Base-by-base conservation (phyloP, 2,888 invertebrate species). In the Synanthedon formicaeformis region DNA sequence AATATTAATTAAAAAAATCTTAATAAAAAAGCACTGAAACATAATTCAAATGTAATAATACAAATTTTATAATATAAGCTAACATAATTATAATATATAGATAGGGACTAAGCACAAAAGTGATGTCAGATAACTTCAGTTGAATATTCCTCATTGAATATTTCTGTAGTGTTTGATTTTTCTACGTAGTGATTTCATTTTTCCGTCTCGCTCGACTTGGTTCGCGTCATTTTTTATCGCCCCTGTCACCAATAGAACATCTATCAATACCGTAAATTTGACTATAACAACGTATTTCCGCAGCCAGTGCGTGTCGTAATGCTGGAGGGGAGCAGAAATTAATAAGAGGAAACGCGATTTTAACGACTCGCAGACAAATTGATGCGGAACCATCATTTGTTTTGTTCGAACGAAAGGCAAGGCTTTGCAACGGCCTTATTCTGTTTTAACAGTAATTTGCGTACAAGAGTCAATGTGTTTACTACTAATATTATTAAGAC, bases 361-460 rank as follows among this genome's bases (percentile, higher is more conserved):
- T 81, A 81, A 79, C 81, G 77, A 79, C 77, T 75, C 69, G 71
- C 71, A 73, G 75, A 77, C 75, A 78, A 80, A 80, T 81, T 79
- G 80, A 78, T 68, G 75, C 65, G 73, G 78, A 78, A 76, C 75
- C 78, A 78, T 79, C 80, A 76, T 80, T 81, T 81, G 79, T 81
- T 74, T 75, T 66, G 69, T 72, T 76, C 68, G 68, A 72, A 71
- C 63, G 67, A 67, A 34, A 34, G 34, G 34, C 34, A 34, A 34
- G 34, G 34, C 34, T 34, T 34, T 34, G 45, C 45, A 48, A 61
- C 23, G 54, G 65, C 54, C 53, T 56, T 75, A 75, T 76, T 78
- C 71, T 68, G 68, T 34, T 34, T 34, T 2, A 34, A 34, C 34
- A 8, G 34, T 10, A 34, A 34, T 34, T 34, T 34, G 8, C 27